Percentiles rank a stretch among this genome's conserved stretches.
These are phyloP conservation scores for Caerostris extrusa DNA, from an alignment of 1,140 invertebrate genomes.

Conservation along the genomic window DNA sequence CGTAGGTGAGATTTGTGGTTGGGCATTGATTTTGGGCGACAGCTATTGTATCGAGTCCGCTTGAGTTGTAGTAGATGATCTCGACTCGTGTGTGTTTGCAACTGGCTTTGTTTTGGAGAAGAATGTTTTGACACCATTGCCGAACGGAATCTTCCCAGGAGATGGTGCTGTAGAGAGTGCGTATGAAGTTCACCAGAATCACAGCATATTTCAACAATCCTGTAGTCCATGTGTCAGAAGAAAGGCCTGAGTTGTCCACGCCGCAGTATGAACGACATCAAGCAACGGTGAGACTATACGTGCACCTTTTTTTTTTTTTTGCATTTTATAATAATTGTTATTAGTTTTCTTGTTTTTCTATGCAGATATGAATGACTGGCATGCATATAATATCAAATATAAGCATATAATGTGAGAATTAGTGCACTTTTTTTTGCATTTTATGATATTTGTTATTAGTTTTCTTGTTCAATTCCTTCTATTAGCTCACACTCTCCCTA, in stretches of 20 bases:
- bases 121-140: neutral
- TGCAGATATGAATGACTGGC: neutral
- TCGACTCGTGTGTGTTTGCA: neutral
- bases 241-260: conserved; percentile 37
- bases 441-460: neutral
- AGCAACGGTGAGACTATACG: conserved; percentile 40
- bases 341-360: no score
- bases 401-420: neutral
- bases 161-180: conserved; percentile 23
- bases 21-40: neutral
- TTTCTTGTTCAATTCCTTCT: no score
- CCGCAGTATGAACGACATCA: conserved; percentile 70
- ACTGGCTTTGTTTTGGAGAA: neutral
- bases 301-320: no score
- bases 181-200: neutral
- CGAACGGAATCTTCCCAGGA: neutral
- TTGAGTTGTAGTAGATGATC: neutral
- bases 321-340: no score
- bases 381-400: no score
- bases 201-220: neutral
- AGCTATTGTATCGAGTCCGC: neutral
- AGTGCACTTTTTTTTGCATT: neutral
- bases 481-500: no score
- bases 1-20: neutral
- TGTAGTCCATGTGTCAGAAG: conserved; percentile 69